These are phyloP conservation scores for Platerodrilus igneus DNA, from an alignment of 2,888 invertebrate species.

Conservation along the genomic window DNA sequence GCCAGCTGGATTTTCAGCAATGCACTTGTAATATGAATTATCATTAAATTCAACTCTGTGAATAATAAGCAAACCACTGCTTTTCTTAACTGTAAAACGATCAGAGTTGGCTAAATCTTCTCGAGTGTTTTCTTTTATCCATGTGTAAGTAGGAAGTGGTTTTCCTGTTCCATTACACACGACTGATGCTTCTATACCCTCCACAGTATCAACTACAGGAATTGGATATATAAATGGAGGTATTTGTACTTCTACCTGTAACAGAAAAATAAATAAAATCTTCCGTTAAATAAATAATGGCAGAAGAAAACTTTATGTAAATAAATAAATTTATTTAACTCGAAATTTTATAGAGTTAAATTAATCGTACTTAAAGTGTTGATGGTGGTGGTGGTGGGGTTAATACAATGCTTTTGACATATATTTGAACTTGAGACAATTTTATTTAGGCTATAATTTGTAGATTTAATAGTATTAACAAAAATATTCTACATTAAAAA, in stretches of 20 bases:
- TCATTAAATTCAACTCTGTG: slow-evolving; percentile 72
- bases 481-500: no score
- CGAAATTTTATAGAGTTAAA: no score
- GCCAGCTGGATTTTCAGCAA: slow-evolving; percentile 75
- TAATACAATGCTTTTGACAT: no score
- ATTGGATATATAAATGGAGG: slow-evolving; percentile 67
- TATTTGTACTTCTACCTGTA: slow-evolving; percentile 61
- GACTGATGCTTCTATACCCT: slow-evolving; percentile 73
- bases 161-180: slow-evolving; percentile 78
- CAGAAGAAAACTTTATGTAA: slow-evolving; percentile 4
- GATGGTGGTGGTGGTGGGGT: no score
- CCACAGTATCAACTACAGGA: slow-evolving; percentile 63
- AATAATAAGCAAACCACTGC: slow-evolving; percentile 68
- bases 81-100: slow-evolving; percentile 64
- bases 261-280: no score
- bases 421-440: no score
- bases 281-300: no score
- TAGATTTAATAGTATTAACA: no score
- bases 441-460: no score
- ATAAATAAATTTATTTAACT: no score
- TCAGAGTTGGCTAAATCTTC: slow-evolving; percentile 67
- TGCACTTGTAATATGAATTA: slow-evolving; percentile 75
- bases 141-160: slow-evolving; percentile 76
- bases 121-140: slow-evolving; percentile 73
- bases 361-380: no score